Base-by-base conservation (phyloP, 2,888 invertebrate genomes). In the Aquatica leii region DNA sequence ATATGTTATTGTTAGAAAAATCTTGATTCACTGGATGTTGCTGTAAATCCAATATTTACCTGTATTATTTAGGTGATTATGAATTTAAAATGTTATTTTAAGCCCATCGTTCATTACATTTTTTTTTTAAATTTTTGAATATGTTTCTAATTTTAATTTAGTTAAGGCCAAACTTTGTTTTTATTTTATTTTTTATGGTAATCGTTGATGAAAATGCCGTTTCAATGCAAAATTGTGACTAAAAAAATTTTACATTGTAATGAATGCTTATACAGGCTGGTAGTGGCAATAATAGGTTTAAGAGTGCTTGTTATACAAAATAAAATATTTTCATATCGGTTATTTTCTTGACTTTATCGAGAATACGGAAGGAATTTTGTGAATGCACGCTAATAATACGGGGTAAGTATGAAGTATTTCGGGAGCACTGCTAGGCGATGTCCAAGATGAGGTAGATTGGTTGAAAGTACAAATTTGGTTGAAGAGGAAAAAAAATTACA, bases 231-330 rank as follows among this genome's bases (percentile, higher is more conserved):
- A 66, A 60, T 49, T 63, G 24, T 58, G n/a, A n/a, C n/a, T 59
- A 63, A 52, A 66, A 50, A 67, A 64, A 40, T 41, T 53, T 46
- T 43, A 18, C 14, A 52, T 50, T 62, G 37, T 65, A 35, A 59
- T 51, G 11, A 52, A 51, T 68, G 57, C 62, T 46, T 41, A 66
- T 63, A 75, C 77, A 77, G 80, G 80, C 80, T 80, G 80, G 80
- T 77, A 77, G 78, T 78, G 78, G 80, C 80, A 80, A 80, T 80
- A 79, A 54, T 66, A 63, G 55, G 43, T 66, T 60, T 74, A 73
- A 70, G 55, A 12, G 17, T 46, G 18, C n/a, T 46, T 46, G 18
- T 9, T 46, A 41, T 15, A 41, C 6, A 46, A 17, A 18, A 46
- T 18, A 46, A 18, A 20, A 4, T 46, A 11, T 46, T 24, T 24